Percentiles rank a stretch among this genome's conserved stretches.
These are phyloP conservation scores for Hydractinia symbiolongicarpus DNA, from an alignment of 30 jellyfish, hydroid and myxozoan species.

Conservation along the genomic window DNA sequence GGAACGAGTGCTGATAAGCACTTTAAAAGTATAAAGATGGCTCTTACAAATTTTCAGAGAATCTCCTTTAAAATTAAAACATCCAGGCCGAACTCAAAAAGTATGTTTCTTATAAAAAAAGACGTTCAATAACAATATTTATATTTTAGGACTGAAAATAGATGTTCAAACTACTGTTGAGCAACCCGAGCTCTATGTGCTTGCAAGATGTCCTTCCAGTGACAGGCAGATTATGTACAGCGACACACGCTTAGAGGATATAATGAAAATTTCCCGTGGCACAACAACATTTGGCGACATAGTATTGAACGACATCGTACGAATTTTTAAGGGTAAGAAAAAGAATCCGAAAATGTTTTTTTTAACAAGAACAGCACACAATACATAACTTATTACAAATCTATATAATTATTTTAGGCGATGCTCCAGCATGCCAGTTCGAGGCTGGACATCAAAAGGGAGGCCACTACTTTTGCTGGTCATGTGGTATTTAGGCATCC, in stretches of 20 bases:
- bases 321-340: background rate
- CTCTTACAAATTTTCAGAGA: too few species aligned
- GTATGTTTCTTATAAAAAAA: too few species aligned
- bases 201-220: conserved; percentile 19
- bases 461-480: conserved; percentile 27
- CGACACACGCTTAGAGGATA: background rate
- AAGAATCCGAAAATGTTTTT: background rate
- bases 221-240: conserved; percentile 25
- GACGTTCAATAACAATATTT: too few species aligned
- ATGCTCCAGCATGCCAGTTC: conserved; percentile 37
- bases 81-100: too few species aligned
- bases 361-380: background rate
- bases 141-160: background rate
- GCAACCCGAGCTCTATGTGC: conserved; percentile 17
- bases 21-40: too few species aligned
- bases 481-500: conserved; percentile 9
- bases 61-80: too few species aligned
- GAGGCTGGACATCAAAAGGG: conserved; percentile 36
- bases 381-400: background rate
- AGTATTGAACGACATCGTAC: background rate
- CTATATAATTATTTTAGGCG: conserved; percentile 18
- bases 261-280: background rate
- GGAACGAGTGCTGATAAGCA: too few species aligned
- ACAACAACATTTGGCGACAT: background rate
- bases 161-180: conserved; percentile 28